Percentiles rank a stretch among this genome's conserved stretches.
These are phyloP conservation scores for Callipepla squamata DNA, from an alignment of 2,113 vertebrate species.

Conservation along the genomic window DNA sequence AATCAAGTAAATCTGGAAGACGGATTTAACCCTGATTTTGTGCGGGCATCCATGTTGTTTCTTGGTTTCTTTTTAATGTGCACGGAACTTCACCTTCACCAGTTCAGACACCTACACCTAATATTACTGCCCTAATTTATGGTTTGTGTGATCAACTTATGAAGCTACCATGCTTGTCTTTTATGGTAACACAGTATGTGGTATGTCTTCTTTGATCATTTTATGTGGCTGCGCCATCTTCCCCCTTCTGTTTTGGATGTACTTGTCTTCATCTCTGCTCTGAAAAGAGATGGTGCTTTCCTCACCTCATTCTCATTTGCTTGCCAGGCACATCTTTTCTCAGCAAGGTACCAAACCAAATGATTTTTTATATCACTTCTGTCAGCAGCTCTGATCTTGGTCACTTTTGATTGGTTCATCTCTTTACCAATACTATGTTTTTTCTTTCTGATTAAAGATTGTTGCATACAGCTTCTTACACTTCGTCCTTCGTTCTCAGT, in stretches of 20 bases:
- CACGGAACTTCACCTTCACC: not conserved
- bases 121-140: not conserved
- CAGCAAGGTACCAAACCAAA: not conserved
- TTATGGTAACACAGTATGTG: not conserved
- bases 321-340: not conserved
- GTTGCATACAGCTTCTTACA: not conserved
- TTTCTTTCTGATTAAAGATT: not conserved
- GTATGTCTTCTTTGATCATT: not conserved
- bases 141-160: not conserved
- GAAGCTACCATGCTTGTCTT: not conserved
- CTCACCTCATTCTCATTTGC: not conserved
- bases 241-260: not conserved
- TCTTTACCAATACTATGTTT: not conserved
- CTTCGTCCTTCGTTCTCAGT: not conserved
- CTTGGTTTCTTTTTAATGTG: not conserved
- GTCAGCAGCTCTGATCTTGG: not conserved
- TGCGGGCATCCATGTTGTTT: not conserved
- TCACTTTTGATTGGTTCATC: not conserved
- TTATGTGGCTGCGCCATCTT: not conserved
- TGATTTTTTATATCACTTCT: not conserved
- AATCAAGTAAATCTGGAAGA: not conserved
- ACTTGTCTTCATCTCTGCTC: not conserved
- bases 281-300: not conserved
- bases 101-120: not conserved
- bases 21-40: not conserved